Base-by-base conservation (phyloP, 2,797 vertebrate species). In the Sardinella longiceps region DNA sequence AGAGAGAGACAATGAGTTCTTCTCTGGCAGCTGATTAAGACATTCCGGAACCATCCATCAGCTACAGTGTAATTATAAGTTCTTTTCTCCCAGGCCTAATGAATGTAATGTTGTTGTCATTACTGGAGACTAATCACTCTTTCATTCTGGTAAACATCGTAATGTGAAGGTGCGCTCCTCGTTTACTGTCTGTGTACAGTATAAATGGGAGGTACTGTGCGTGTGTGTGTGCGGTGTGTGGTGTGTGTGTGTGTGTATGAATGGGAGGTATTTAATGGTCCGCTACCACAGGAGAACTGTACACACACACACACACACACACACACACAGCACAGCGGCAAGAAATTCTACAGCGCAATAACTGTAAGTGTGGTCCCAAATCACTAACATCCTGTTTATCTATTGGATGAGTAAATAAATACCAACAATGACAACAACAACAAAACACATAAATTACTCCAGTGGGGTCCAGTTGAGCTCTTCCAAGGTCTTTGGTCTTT, bases 371-470 rank as follows among this genome's bases (percentile, higher is more conserved):
- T 25, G 30, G 60, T 30, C 23, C 58, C 25, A 63, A 63, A 10
- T 10, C 25, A 12, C 56, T 23, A 58, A 58, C 25, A 74, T 33
- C 15, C 66, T 18, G 66, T 74, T 20, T 74, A 30, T 15, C 28
- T 63, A 12, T 63, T 30, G 58, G 60, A 30, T 63, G 25, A 63
- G 60, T 30, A 28, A 74, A 33, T 74, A 9, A 6, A 33, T 74
- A 9, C 2, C n/a, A 58, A 56, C 20, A 56, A 56, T 12, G 12
- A 85, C 87, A 86, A 85, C 90, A 88, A 89, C 83, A 88, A 45
- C 33, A 37, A 90, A 84, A 87, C 37, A 82, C 85, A 84, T 37
- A 66, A 80, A 80, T 58, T 83, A 85, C 83, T 87, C 60, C 25
- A 28, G 10, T 14, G 11, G 60, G 25, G 30, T 30, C 60, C 25